phyloP scores from a whole-genome alignment of 2,113 vertebrate genomes.

The Myotis brandtii region DNA sequence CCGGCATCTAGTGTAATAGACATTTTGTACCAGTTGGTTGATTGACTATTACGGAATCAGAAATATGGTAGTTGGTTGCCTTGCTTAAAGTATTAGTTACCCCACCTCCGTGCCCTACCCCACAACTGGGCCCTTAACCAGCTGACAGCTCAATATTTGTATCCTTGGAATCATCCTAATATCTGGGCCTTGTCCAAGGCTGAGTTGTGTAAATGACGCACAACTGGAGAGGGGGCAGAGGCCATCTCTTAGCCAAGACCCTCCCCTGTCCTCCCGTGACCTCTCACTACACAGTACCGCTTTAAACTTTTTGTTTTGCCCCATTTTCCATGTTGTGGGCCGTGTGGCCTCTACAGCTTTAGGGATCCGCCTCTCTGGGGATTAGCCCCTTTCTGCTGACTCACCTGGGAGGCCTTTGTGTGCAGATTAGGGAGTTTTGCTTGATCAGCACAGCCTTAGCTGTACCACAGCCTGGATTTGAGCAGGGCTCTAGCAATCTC shows the following conservation, averaged over 20 bases:
- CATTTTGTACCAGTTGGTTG: background rate
- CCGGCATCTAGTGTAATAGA: background rate
- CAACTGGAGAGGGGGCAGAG: background rate
- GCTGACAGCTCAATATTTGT: background rate
- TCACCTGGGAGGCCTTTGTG: constrained; percentile 74
- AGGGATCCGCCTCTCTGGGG: constrained; percentile 52
- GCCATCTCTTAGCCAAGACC: background rate
- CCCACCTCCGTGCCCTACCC: background rate
- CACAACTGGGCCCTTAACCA: background rate
- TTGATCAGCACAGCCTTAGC: constrained; percentile 67
- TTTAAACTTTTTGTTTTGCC: background rate
- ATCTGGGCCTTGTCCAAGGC: background rate
- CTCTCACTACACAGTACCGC: background rate
- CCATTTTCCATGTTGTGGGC: background rate
- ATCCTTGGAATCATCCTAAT: background rate
- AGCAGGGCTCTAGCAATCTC: constrained; percentile 23
- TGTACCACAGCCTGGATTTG: constrained; percentile 25
- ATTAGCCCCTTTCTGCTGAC: constrained; percentile 80
- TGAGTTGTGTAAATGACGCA: background rate
- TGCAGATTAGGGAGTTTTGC: constrained; percentile 72
- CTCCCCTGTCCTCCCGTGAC: background rate
- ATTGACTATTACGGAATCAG: background rate
- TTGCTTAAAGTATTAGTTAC: background rate
- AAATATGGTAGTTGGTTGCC: background rate
- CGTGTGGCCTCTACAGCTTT: constrained; percentile 32